A percentile compares a stretch with the other conserved stretches of the same genome.
Conservation (phyloP, 2,797 vertebrate genomes). For the Gymnothorax javanicus region DNA sequence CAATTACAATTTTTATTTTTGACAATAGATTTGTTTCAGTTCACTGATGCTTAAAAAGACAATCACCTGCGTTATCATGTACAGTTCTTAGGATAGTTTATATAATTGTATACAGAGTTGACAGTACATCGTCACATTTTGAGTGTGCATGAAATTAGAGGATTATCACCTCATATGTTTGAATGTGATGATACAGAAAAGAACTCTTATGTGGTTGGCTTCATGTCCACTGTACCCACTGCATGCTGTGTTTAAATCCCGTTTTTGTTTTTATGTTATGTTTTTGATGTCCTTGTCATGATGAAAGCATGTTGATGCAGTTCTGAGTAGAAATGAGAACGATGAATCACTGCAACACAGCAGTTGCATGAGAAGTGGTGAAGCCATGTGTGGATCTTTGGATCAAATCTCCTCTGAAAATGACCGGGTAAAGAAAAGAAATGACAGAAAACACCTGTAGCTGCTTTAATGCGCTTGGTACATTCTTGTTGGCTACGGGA, state of each 20-base stretch:
- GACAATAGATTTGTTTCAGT: not conserved
- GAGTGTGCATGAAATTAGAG: not conserved
- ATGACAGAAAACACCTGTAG: not conserved
- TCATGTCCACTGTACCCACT: not conserved
- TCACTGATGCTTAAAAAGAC: not conserved
- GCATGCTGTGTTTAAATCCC: slow-evolving; percentile 13
- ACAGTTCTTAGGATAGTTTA: too few relatives aligned
- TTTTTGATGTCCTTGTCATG: slow-evolving; percentile 48
- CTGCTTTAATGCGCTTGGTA: not conserved
- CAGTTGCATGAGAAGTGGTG: slow-evolving; percentile 73
- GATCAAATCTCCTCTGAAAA: slow-evolving; percentile 76
- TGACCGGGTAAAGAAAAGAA: slow-evolving; percentile 72
- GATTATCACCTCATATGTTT: not conserved
- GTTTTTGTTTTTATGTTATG: slow-evolving; percentile 32
- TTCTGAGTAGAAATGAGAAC: slow-evolving; percentile 77
- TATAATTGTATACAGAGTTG: too few relatives aligned
- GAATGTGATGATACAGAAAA: not conserved
- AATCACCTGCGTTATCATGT: too few relatives aligned
- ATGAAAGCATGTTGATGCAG: slow-evolving; percentile 76
- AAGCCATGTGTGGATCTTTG: slow-evolving; percentile 75
- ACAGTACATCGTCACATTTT: not conserved
- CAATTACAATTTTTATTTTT: slow-evolving; percentile 7
- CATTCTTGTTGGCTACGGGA: not conserved
- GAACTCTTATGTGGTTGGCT: not conserved
- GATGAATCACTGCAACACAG: slow-evolving; percentile 71